A percentile compares a stretch with the other conserved stretches of the same genome.
Conservation (phyloP, 2,797 vertebrate genomes). For the Masticophis lateralis region DNA sequence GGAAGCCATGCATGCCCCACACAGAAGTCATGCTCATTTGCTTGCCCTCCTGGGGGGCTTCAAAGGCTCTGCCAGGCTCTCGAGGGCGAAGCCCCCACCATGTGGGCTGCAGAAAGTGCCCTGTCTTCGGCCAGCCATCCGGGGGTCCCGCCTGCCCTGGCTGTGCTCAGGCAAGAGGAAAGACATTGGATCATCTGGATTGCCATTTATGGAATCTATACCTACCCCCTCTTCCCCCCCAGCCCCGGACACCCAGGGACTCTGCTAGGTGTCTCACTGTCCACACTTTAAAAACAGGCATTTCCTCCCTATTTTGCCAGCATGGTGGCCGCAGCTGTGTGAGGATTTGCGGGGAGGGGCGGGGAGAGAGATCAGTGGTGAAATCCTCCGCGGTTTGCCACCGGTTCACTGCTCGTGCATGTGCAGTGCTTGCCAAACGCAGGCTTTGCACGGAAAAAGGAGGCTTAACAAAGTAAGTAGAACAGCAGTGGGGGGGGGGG, state of each 20-base stretch:
- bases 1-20: not conserved
- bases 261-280: not conserved
- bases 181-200: too few species aligned
- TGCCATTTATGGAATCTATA: too few species aligned
- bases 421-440: too few species aligned
- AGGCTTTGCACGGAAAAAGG: too few species aligned
- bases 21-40: not conserved
- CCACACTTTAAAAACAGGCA: not conserved
- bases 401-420: too few species aligned
- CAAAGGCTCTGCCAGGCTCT: not conserved
- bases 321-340: not conserved
- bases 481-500: rapidly evolving
- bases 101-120: not conserved
- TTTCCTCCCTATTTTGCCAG: not conserved
- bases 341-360: rapidly evolving
- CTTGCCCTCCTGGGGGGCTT: not conserved
- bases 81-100: too few species aligned
- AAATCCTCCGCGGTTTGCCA: too few species aligned
- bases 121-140: not conserved
- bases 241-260: not conserved
- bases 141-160: not conserved
- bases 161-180: not conserved
- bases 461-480: too few species aligned
- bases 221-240: not conserved
- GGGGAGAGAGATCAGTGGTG: too few species aligned